phyloP scores from a whole-genome alignment of 2,113 vertebrate genomes.

The Burhinus bistriatus region DNA sequence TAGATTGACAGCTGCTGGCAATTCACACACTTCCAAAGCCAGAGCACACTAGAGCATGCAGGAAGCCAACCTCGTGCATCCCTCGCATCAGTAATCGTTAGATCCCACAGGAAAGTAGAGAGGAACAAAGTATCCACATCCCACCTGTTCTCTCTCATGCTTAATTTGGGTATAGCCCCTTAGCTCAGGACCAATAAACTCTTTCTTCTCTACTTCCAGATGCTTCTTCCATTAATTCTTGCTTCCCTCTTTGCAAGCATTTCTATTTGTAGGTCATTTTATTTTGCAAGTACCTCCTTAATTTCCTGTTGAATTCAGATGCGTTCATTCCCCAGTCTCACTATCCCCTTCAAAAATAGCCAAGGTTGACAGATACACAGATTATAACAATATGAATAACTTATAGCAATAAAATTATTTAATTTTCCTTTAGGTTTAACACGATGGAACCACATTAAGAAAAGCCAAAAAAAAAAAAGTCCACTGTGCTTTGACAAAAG shows the following conservation, averaged over 20 bases:
- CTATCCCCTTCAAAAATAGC: neutral
- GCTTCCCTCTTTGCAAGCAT: neutral
- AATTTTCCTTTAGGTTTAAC: neutral
- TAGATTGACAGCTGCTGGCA: neutral
- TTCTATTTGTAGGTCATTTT: neutral
- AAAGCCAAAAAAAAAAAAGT: neutral
- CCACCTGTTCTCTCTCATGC: neutral
- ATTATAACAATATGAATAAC: neutral
- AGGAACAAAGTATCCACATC: neutral
- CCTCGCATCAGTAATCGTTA: neutral
- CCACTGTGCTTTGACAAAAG: neutral
- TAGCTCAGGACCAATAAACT: neutral
- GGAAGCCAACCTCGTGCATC: neutral
- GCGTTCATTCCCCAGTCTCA: neutral
- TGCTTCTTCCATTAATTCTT: neutral
- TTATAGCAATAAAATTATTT: neutral
- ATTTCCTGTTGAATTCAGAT: neutral
- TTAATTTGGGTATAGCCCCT: neutral
- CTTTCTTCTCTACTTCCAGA: neutral
- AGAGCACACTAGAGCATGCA: neutral
- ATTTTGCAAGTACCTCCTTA: neutral
- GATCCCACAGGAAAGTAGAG: neutral
- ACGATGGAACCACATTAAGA: neutral
- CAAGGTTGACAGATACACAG: neutral
- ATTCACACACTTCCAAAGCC: neutral